Percentiles rank a stretch among this genome's conserved stretches.
phyloP scores from a whole-genome alignment of 2,797 vertebrate species.

The Crocodylus rhombifer region DNA sequence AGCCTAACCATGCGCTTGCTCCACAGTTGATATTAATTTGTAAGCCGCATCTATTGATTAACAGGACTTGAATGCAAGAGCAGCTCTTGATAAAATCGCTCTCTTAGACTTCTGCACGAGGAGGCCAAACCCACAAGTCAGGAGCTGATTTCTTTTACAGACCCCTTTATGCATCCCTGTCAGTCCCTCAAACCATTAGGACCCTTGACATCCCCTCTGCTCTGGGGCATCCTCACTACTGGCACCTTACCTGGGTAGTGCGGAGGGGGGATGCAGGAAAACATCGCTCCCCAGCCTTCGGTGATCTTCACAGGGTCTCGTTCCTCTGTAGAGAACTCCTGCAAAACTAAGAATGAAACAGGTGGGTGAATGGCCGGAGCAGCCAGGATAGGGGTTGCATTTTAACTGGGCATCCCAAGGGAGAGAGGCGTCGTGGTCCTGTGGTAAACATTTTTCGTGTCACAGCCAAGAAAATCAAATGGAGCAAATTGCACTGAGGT shows the following conservation, averaged over 20 bases:
- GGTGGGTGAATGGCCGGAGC: accelerated
- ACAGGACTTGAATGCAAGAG: background rate
- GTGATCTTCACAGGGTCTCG: constrained; percentile 89
- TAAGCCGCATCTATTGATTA: accelerated
- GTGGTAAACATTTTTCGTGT: background rate
- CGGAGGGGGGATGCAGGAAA: constrained; percentile 91
- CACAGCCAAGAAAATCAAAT: background rate
- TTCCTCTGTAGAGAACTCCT: constrained; percentile 93
- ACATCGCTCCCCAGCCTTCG: constrained; percentile 90
- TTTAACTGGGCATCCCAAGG: background rate
- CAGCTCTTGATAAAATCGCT: accelerated
- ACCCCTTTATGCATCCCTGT: background rate
- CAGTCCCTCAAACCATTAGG: background rate
- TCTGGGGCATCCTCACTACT: background rate
- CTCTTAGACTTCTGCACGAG: background rate
- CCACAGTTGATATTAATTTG: background rate
- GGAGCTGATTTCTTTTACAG: accelerated
- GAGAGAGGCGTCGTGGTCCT: background rate
- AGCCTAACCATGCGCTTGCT: background rate
- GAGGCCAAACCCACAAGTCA: accelerated
- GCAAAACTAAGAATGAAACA: constrained; percentile 86
- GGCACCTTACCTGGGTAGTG: constrained; percentile 92
- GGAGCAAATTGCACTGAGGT: background rate
- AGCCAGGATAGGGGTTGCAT: accelerated
- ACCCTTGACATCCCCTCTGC: background rate